Evolutionary conservation across 2,113 vertebrate species (phyloP).

Genomic region (Pitta sordida): DNA sequence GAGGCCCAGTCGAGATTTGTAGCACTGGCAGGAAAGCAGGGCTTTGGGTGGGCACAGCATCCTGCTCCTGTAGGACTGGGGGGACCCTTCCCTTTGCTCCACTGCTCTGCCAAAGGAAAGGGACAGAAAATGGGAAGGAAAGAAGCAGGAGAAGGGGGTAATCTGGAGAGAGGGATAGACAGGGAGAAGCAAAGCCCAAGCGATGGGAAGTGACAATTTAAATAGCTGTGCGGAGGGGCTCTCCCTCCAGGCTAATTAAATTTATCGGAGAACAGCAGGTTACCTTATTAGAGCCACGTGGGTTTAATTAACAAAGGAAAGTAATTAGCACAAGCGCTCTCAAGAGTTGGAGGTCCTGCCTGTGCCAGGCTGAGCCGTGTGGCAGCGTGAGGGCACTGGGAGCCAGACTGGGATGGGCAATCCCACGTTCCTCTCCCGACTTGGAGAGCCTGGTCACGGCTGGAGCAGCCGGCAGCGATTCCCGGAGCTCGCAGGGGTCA

Average conservation of each 20-base stretch:
- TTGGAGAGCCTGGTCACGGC: background rate
- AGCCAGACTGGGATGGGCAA: background rate
- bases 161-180: background rate
- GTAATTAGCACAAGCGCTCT: slow-evolving; percentile 71
- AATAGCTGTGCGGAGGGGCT: slow-evolving; percentile 73
- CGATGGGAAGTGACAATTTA: slow-evolving; percentile 76
- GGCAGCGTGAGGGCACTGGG: background rate
- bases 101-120: background rate
- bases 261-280: slow-evolving; percentile 80
- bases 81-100: background rate
- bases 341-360: slow-evolving; percentile 42
- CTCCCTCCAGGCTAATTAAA: slow-evolving; percentile 80
- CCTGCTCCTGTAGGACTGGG: fast-evolving
- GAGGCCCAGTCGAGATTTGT: background rate
- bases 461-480: background rate
- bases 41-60: background rate
- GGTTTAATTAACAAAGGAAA: slow-evolving; percentile 74
- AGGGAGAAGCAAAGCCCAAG: slow-evolving; percentile 25
- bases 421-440: background rate
- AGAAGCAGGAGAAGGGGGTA: background rate
- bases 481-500: fast-evolving
- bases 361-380: background rate
- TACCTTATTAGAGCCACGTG: slow-evolving; percentile 78
- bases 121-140: background rate
- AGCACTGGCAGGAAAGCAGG: background rate